Conservation (phyloP, 2,797 vertebrate genomes). For the Chanos chanos region DNA sequence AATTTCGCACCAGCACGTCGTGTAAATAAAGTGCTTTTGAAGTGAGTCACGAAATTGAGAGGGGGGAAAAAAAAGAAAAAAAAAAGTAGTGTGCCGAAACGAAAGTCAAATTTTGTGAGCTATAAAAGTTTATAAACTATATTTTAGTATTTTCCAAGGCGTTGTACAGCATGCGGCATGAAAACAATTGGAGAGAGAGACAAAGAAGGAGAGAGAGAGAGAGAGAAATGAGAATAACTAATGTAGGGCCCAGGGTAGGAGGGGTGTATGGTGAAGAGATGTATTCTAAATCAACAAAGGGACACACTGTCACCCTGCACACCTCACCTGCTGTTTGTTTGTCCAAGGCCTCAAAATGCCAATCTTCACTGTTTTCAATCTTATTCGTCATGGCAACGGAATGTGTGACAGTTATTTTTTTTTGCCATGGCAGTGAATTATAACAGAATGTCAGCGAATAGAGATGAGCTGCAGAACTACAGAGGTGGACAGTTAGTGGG, state of each 20-base stretch:
- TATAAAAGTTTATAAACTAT: too few relatives aligned
- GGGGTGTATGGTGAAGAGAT: not conserved
- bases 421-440: not conserved
- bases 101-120: too few relatives aligned
- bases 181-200: too few relatives aligned
- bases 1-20: too few relatives aligned
- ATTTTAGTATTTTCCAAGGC: too few relatives aligned
- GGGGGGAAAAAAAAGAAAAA: too few relatives aligned
- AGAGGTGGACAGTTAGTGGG: not conserved
- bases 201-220: too few relatives aligned
- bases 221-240: not conserved
- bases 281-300: slow-evolving; percentile 21
- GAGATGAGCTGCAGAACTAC: slow-evolving; percentile 5
- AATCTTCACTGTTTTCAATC: slow-evolving; percentile 7
- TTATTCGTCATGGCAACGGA: slow-evolving; percentile 25
- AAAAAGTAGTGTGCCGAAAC: too few relatives aligned
- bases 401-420: not conserved
- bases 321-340: slow-evolving; percentile 7
- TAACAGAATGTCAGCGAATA: not conserved
- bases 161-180: too few relatives aligned
- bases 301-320: slow-evolving; percentile 16
- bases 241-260: not conserved
- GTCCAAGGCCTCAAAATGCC: not conserved
- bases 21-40: too few relatives aligned
- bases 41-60: too few relatives aligned